Evolutionary conservation across 2,113 vertebrate species (phyloP).

Genomic region (Microcebus jonahi): DNA sequence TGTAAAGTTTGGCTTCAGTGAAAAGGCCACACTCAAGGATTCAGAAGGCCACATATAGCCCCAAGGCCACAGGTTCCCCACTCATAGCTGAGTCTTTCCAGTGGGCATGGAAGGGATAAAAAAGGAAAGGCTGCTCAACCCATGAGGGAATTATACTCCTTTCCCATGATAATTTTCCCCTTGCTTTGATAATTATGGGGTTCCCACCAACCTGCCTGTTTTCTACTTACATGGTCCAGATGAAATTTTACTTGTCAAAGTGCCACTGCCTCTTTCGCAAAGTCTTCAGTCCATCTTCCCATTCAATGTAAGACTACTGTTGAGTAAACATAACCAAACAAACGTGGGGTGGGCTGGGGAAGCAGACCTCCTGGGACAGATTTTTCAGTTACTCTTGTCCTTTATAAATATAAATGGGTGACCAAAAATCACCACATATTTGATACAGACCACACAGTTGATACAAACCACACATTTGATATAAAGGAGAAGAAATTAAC

Average conservation of each 20-base stretch:
- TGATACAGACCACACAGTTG: background rate
- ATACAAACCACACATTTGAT: background rate
- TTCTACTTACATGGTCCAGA: background rate
- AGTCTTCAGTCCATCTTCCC: background rate
- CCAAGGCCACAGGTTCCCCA: too few species aligned
- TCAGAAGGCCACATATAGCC: too few species aligned
- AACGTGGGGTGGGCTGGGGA: background rate
- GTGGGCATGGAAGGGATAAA: background rate
- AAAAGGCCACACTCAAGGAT: too few species aligned
- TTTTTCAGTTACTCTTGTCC: background rate
- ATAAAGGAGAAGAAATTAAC: background rate
- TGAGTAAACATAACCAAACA: background rate
- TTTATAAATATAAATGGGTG: background rate
- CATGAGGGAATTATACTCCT: background rate
- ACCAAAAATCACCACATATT: background rate
- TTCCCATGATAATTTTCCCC: background rate
- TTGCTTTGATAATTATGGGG: slow-evolving; percentile 1
- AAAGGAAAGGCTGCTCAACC: background rate
- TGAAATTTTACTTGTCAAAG: background rate
- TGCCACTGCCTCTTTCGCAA: background rate
- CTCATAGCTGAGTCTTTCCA: background rate
- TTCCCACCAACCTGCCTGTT: background rate
- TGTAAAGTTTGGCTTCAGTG: too few species aligned
- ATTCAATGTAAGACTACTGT: background rate
- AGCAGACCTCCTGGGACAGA: background rate